phyloP scores from a whole-genome alignment of 2,113 vertebrate genomes.

The Benitochromis conjunctus region DNA sequence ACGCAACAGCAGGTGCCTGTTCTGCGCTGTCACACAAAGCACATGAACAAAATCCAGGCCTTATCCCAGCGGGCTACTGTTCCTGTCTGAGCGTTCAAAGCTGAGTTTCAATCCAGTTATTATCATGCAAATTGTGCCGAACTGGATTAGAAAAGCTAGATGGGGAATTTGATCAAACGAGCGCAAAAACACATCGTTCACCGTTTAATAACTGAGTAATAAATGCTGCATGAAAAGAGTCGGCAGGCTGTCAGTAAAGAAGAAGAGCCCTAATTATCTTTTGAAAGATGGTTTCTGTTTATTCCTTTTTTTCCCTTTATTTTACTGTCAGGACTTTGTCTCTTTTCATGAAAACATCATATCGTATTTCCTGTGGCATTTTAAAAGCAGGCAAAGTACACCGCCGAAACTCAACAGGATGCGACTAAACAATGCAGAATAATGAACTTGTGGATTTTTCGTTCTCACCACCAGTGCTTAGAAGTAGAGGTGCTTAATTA shows the following conservation, averaged over 20 bases:
- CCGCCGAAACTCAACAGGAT: conserved; percentile 14
- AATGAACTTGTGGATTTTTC: background rate
- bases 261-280: background rate
- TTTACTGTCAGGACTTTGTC: background rate
- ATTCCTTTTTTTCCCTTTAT: background rate
- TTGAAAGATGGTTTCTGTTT: background rate
- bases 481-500: background rate
- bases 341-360: background rate
- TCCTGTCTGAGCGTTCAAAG: background rate
- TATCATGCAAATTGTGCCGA: background rate
- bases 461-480: background rate
- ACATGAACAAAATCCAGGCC: conserved; percentile 6
- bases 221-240: background rate
- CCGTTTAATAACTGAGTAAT: background rate
- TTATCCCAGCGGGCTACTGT: conserved; percentile 9
- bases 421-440: background rate
- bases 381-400: background rate
- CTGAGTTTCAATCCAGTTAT: background rate
- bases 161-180: background rate
- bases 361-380: conserved; percentile 25
- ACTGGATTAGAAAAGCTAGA: background rate
- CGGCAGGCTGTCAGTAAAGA: background rate
- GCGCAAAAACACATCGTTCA: background rate
- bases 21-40: background rate
- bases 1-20: conserved; percentile 29